Evolutionary conservation across 2,888 invertebrate genomes (phyloP).

Genomic region (Brassicogethes aeneus): DNA sequence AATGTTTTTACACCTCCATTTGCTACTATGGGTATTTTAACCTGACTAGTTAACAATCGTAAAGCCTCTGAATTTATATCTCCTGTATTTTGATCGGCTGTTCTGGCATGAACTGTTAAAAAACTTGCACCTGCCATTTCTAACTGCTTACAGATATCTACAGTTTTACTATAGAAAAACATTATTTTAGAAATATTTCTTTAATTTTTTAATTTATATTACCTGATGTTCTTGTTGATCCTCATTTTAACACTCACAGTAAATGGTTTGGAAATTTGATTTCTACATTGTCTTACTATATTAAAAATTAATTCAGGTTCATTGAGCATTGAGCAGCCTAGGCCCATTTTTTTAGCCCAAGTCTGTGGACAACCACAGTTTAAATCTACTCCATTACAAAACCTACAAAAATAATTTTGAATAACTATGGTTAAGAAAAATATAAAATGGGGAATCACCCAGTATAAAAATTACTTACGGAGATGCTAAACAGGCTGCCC

Average conservation of each 20-base stretch:
- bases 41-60: slow-evolving; percentile 56
- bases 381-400: slow-evolving; percentile 86
- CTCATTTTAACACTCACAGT: slow-evolving; percentile 91
- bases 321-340: slow-evolving; percentile 74
- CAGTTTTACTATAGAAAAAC: slow-evolving; percentile 50
- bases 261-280: slow-evolving; percentile 62
- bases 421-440: neutral
- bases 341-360: slow-evolving; percentile 88
- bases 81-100: slow-evolving; percentile 69
- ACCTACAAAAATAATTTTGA: slow-evolving; percentile 39
- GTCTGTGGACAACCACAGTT: slow-evolving; percentile 97
- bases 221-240: slow-evolving; percentile 57
- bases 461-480: slow-evolving; percentile 46
- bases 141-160: slow-evolving; percentile 69
- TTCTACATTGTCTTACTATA: slow-evolving; percentile 67
- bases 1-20: slow-evolving; percentile 83
- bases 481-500: slow-evolving; percentile 75
- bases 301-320: slow-evolving; percentile 78
- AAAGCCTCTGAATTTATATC: slow-evolving; percentile 64
- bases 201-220: slow-evolving; percentile 4
- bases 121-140: slow-evolving; percentile 84
- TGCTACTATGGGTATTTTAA: slow-evolving; percentile 78
- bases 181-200: neutral
- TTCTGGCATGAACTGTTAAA: slow-evolving; percentile 86
- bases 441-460: neutral